Conservation (phyloP, 2,888 invertebrate species). For the Electrophaes corylata region DNA sequence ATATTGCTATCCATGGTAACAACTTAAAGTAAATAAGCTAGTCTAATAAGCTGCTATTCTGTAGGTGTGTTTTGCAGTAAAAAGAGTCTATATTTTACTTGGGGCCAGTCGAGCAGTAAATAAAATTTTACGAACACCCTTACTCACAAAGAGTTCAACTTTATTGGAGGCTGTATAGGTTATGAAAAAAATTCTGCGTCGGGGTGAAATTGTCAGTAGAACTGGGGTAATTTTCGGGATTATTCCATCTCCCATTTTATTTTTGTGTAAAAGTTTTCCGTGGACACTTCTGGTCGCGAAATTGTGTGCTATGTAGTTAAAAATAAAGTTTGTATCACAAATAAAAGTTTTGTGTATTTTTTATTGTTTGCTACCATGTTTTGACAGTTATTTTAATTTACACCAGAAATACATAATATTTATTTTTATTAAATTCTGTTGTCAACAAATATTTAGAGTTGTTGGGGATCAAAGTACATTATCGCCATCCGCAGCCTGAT, state of each 20-base stretch:
- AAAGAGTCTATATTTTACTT: slow-evolving; percentile 40
- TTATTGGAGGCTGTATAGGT: slow-evolving; percentile 55
- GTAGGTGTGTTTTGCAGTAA: slow-evolving; percentile 38
- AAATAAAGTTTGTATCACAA: slow-evolving; percentile 22
- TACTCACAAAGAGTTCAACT: slow-evolving; percentile 55
- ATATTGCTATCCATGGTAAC: background rate
- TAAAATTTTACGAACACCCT: slow-evolving; percentile 56
- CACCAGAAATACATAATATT: background rate
- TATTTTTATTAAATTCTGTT: too few relatives aligned
- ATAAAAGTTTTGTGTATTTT: slow-evolving; percentile 20
- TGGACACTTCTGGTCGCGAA: slow-evolving; percentile 32
- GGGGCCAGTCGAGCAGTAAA: slow-evolving; percentile 47
- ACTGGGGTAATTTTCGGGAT: slow-evolving; percentile 46
- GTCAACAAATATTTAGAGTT: background rate
- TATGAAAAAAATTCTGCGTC: slow-evolving; percentile 53
- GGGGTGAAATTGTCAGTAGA: slow-evolving; percentile 48
- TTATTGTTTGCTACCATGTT: slow-evolving; percentile 4
- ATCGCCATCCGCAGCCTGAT: too few relatives aligned
- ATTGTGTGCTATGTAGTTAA: slow-evolving; percentile 25
- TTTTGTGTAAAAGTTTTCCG: slow-evolving; percentile 41
- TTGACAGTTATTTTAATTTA: slow-evolving; percentile 4
- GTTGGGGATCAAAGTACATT: too few relatives aligned
- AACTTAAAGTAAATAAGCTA: slow-evolving; percentile 28
- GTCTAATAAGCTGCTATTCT: slow-evolving; percentile 34
- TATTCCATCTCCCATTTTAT: slow-evolving; percentile 44